These are phyloP conservation scores for Bothrops jararaca DNA, from an alignment of 2,113 vertebrate genomes.

Conservation along the genomic window DNA sequence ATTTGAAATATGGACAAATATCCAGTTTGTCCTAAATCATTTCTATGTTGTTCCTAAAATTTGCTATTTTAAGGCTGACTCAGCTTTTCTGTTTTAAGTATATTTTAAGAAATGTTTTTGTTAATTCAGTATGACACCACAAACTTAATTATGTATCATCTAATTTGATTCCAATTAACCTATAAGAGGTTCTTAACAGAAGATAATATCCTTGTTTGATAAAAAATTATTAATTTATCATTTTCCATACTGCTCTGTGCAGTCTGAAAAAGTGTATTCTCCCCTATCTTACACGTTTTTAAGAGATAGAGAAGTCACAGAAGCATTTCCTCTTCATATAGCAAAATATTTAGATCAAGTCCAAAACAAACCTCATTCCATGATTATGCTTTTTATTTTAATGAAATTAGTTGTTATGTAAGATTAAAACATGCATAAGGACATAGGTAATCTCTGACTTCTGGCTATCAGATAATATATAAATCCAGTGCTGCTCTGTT, in stretches of 20 bases:
- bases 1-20: neutral
- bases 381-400: neutral
- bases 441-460: neutral
- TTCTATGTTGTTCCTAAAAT: neutral
- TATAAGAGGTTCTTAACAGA: neutral
- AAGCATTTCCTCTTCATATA: neutral
- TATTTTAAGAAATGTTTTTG: neutral
- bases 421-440: neutral
- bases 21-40: neutral
- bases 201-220: neutral
- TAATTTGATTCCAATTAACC: neutral
- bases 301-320: neutral
- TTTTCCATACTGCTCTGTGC: neutral
- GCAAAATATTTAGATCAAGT: neutral
- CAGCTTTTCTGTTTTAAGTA: neutral
- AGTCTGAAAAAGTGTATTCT: neutral
- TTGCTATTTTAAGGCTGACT: neutral
- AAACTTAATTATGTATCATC: neutral
- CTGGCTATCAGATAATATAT: neutral
- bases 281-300: neutral
- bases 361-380: neutral
- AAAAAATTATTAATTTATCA: neutral
- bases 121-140: neutral
- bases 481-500: neutral
- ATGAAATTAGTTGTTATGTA: neutral